Percentiles rank a stretch among this genome's conserved stretches.
Evolutionary conservation across 2,113 vertebrate species (phyloP).

Genomic region (Myotis brandtii): DNA sequence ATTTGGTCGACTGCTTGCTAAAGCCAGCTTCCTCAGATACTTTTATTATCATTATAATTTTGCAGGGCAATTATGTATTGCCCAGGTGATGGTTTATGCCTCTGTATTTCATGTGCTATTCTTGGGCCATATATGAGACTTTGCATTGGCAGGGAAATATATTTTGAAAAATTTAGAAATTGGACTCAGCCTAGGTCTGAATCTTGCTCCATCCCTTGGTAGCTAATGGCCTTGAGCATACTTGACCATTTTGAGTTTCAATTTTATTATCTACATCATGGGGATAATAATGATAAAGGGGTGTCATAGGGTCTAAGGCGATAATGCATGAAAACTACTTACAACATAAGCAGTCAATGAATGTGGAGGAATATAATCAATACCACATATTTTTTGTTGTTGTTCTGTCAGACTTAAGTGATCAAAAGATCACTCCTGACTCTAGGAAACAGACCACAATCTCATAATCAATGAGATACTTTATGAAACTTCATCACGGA

Average conservation of each 20-base stretch:
- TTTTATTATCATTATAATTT: background rate
- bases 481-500: background rate
- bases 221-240: background rate
- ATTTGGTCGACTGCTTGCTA: background rate
- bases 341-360: background rate
- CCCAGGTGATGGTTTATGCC: background rate
- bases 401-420: constrained; percentile 25
- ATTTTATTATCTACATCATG: background rate
- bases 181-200: background rate
- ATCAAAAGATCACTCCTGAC: background rate
- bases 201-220: background rate
- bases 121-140: background rate
- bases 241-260: background rate
- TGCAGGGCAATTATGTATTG: background rate
- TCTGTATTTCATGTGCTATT: constrained; percentile 9
- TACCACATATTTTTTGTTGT: background rate
- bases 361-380: background rate
- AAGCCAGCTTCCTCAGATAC: background rate
- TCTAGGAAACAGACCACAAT: background rate
- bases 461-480: background rate
- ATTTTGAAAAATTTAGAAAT: background rate
- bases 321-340: constrained; percentile 9
- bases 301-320: background rate
- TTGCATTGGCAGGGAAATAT: background rate
- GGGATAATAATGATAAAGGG: background rate